Evolutionary conservation across 2,113 vertebrate species (phyloP).

Genomic region (Bothrops jararaca): DNA sequence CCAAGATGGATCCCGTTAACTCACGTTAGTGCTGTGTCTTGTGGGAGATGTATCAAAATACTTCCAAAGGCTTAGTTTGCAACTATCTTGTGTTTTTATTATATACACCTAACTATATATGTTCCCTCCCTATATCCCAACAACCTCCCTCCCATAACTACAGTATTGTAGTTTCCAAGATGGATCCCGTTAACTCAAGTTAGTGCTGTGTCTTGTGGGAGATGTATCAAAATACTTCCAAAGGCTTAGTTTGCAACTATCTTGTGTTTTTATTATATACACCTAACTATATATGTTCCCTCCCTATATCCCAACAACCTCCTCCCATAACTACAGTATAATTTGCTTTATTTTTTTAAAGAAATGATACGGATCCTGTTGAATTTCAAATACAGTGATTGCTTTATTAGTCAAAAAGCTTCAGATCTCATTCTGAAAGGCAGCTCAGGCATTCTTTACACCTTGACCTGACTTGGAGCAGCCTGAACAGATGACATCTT

Average conservation of each 20-base stretch:
- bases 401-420: slow-evolving; percentile 21
- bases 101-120: background rate
- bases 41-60: background rate
- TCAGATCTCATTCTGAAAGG: background rate
- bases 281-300: background rate
- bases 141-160: background rate
- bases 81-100: background rate
- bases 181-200: background rate
- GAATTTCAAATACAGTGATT: slow-evolving; percentile 11
- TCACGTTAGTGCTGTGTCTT: background rate
- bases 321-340: background rate
- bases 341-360: background rate
- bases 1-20: background rate
- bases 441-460: background rate
- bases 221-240: background rate
- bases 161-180: background rate
- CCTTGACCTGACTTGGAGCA: background rate
- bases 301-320: background rate
- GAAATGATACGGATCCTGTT: background rate
- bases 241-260: background rate
- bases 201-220: background rate
- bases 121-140: background rate
- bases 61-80: background rate
- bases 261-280: background rate
- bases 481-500: background rate